Conservation (phyloP, 2,113 vertebrate species). For the Capra hircus region DNA sequence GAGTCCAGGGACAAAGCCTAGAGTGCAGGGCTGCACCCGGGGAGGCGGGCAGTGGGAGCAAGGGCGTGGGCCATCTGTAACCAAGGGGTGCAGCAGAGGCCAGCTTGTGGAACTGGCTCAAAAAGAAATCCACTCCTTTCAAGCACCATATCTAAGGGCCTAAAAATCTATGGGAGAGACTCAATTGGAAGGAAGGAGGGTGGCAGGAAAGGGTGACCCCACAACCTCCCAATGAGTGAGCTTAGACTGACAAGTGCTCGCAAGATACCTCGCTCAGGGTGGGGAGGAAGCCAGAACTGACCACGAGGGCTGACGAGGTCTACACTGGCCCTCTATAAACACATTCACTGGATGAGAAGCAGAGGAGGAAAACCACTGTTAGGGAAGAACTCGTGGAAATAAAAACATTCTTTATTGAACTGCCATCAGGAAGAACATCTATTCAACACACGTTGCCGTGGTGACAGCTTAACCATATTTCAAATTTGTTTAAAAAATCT, state of each 20-base stretch:
- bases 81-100: neutral
- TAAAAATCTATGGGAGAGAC: neutral
- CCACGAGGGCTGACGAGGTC: neutral
- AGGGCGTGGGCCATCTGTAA: neutral
- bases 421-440: neutral
- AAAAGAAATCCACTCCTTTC: neutral
- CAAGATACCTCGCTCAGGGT: neutral
- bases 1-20: neutral
- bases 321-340: neutral
- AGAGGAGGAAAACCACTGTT: neutral
- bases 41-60: accelerated
- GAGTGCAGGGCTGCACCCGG: accelerated
- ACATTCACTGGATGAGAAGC: neutral
- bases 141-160: neutral
- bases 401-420: neutral
- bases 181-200: neutral
- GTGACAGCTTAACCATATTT: neutral
- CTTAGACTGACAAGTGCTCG: neutral
- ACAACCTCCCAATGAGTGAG: neutral
- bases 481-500: neutral
- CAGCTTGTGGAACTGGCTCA: neutral
- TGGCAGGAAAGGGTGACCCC: neutral
- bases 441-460: neutral
- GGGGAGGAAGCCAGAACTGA: neutral
- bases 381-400: neutral